phyloP scores from a whole-genome alignment of 2,888 invertebrate genomes.

The Molorchus minor region DNA sequence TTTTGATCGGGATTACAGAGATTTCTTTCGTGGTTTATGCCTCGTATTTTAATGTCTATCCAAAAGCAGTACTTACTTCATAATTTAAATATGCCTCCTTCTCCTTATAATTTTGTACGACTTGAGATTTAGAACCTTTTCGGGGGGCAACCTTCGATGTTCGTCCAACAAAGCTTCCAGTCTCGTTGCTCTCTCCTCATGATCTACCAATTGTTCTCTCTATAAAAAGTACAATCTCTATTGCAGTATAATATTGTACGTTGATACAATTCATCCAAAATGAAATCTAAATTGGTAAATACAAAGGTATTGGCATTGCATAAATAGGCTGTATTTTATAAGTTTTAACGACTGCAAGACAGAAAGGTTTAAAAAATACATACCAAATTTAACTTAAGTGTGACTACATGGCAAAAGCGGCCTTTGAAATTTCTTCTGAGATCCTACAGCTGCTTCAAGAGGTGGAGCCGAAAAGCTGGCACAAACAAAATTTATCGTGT shows the following conservation, averaged over 20 bases:
- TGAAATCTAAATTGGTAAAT: no score
- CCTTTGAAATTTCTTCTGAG: slow-evolving; percentile 94
- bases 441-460: slow-evolving; percentile 92
- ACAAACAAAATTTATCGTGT: slow-evolving; percentile 97
- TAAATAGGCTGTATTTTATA: no score
- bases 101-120: slow-evolving; percentile 87
- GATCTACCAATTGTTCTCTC: slow-evolving; percentile 89
- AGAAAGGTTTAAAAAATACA: slow-evolving; percentile 54
- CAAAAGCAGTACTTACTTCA: slow-evolving; percentile 72
- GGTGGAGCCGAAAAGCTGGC: slow-evolving; percentile 96
- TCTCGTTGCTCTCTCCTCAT: slow-evolving; percentile 84
- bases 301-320: no score
- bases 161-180: slow-evolving; percentile 85
- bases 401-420: slow-evolving; percentile 94
- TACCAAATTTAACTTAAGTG: slow-evolving; percentile 87
- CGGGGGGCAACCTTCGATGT: slow-evolving; percentile 77
- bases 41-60: no score
- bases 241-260: no score
- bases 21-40: no score
- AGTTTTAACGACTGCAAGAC: no score
- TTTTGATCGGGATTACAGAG: no score
- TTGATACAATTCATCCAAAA: no score
- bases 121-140: slow-evolving; percentile 77
- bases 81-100: slow-evolving; percentile 90
- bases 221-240: no score